A percentile compares a stretch with the other conserved stretches of the same genome.
These are phyloP conservation scores for Fringilla coelebs DNA, from an alignment of 2,797 vertebrate genomes.

Conservation along the genomic window DNA sequence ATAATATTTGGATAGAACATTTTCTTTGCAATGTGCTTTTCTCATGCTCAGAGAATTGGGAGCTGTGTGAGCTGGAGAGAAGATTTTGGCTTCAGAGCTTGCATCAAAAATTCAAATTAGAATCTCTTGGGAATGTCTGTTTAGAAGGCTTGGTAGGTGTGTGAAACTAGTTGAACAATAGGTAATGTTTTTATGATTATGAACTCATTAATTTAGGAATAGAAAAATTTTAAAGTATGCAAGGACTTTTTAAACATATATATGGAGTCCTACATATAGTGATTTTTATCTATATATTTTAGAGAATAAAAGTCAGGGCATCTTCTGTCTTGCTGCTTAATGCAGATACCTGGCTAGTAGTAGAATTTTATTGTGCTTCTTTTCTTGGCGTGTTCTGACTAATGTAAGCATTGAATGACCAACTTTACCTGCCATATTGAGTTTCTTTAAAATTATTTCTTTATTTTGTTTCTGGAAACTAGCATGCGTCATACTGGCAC, in stretches of 20 bases:
- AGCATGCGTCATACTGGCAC: neutral
- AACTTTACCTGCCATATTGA: neutral
- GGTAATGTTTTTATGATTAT: neutral
- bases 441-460: neutral
- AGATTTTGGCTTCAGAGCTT: neutral
- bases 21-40: neutral
- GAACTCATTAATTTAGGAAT: neutral
- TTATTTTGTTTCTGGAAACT: neutral
- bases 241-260: neutral
- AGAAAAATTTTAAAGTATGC: neutral
- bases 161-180: neutral
- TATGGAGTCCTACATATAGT: neutral
- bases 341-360: neutral
- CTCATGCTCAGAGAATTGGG: neutral
- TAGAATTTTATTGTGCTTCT: neutral
- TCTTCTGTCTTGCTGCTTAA: neutral
- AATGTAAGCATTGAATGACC: neutral
- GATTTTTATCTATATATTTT: neutral
- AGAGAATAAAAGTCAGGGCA: neutral
- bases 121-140: neutral
- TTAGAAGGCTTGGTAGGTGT: neutral
- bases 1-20: neutral
- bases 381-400: neutral
- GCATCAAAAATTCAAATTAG: neutral
- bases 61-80: neutral